Percentiles rank a stretch among this genome's conserved stretches.
phyloP scores from a whole-genome alignment of 2,888 invertebrate species.

The Drosophila cognata region DNA sequence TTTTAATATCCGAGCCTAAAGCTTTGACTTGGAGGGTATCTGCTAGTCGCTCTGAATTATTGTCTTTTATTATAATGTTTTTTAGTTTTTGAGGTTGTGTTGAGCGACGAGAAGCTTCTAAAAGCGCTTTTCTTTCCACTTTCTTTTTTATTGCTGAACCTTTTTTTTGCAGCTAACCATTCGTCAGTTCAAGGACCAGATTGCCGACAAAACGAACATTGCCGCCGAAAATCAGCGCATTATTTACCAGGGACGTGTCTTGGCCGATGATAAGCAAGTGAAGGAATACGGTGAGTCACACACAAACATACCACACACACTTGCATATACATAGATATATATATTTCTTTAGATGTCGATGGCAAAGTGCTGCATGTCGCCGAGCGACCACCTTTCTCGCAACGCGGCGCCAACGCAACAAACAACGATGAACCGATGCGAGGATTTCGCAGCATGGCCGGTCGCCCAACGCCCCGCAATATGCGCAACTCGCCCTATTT shows the following conservation, averaged over 20 bases:
- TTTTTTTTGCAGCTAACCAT: conserved; percentile 89
- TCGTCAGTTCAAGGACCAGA: conserved; percentile 91
- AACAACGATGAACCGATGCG: conserved; percentile 75
- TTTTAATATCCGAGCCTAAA: background rate
- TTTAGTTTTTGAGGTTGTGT: conserved; percentile 56
- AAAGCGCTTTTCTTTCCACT: conserved; percentile 14
- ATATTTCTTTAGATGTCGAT: conserved; percentile 89
- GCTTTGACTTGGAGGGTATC: background rate
- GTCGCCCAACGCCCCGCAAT: conserved; percentile 68
- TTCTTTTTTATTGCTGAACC: background rate
- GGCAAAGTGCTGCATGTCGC: conserved; percentile 97
- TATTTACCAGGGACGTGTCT: conserved; percentile 97
- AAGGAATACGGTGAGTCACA: conserved; percentile 91
- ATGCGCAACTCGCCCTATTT: conserved; percentile 83
- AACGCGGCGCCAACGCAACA: conserved; percentile 75
- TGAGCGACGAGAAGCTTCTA: conserved; percentile 37
- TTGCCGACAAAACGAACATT: conserved; percentile 91
- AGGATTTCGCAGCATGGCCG: conserved; percentile 83
- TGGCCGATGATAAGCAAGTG: conserved; percentile 94
- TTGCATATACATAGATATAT: background rate
- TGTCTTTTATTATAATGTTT: background rate
- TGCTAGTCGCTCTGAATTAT: background rate
- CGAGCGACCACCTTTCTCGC: conserved; percentile 92
- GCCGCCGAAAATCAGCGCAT: conserved; percentile 93
- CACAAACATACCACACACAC: background rate